Evolutionary conservation across 2,888 invertebrate genomes (phyloP), one percentile per base, ranked within the genome.

Genomic region (Diaperis boleti): DNA sequence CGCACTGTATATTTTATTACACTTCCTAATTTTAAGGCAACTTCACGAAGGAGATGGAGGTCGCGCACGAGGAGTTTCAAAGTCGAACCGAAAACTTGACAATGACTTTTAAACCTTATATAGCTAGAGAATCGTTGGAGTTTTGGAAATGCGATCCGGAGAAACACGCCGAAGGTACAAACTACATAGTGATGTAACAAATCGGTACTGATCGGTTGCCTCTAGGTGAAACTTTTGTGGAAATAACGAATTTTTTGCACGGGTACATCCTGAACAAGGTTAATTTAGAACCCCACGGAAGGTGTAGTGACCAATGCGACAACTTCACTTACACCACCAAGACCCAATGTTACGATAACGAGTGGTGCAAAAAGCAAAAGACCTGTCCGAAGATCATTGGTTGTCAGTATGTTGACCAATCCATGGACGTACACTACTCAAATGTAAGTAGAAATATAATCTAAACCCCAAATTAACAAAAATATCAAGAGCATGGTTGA

Each of bases 251-350:
- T 37, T 82, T 94, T 0, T 84, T 94, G 6, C 92, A 94, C 82
- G 93, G 94, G 6, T 93, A 90, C 79, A 83, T 94, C 42, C 92
- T 92, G 74, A 94, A 94, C 80, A 94, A 94, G 76, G 92, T 92
- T 13, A 92, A 94, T 79, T 82, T 94, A 83, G 93, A 93, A 78
- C 69, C 82, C 0, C 87, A 88, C 8, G 82, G 83, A 3, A 88
- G 90, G 0, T 94, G 94, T 78, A 83, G 86, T 17, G 90, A 93
- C 75, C 89, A 89, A 74, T 94, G 94, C 78, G 86, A 79, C 0
- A 89, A 87, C 77, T 94, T 93, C 81, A 85, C 85, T 6, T 85
- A 89, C 22, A 83, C 91, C 3, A 33, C 3, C 2, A 0, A 82
- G 89, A 65, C 86, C 88, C 17, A 33, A 6, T 93, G 92, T 77